These are phyloP conservation scores for Rhyacophila evoluta DNA, from an alignment of 2,888 invertebrate genomes.

Conservation along the genomic window DNA sequence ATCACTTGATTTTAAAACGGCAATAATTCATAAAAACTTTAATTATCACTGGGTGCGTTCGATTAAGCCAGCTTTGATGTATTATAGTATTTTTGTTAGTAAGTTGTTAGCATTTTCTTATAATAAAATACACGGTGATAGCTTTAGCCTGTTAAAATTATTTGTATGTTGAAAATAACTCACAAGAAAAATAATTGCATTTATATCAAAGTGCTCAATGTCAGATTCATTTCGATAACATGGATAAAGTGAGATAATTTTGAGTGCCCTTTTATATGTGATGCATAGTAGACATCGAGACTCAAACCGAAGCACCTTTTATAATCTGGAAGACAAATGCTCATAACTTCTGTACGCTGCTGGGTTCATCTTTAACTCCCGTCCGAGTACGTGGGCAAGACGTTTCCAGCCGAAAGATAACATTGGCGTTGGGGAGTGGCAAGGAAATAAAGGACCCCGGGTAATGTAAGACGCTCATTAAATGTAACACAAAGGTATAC, in stretches of 20 bases:
- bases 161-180: no score
- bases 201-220: not conserved
- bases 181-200: no score
- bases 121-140: no score
- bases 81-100: no score
- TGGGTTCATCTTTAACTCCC: constrained; percentile 35
- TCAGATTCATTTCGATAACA: not conserved
- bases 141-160: no score
- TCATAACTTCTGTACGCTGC: constrained; percentile 50
- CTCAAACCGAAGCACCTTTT: constrained; percentile 36
- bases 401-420: constrained; percentile 38
- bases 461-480: constrained; percentile 42
- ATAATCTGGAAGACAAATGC: constrained; percentile 51
- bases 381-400: constrained; percentile 37
- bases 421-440: constrained; percentile 35
- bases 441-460: constrained; percentile 38
- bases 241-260: not conserved
- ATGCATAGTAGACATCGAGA: not conserved
- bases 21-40: no score
- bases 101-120: no score
- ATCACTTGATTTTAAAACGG: no score
- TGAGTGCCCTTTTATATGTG: not conserved
- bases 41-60: no score
- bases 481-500: constrained; percentile 37
- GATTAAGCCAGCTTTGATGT: no score